Conservation (phyloP, 1,140 invertebrate species). For the Drosophila virilis region DNA sequence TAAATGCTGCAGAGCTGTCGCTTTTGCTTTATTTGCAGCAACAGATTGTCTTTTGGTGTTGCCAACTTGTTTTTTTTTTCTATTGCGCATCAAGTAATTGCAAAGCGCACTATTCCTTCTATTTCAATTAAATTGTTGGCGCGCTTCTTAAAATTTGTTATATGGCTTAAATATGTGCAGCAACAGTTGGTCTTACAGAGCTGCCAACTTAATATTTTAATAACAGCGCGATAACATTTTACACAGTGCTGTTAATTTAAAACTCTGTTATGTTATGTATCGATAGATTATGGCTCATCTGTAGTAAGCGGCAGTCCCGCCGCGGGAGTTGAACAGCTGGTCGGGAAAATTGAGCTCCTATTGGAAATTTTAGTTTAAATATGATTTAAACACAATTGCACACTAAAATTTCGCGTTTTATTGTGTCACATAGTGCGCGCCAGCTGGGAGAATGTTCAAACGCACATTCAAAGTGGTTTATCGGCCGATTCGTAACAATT, state of each 20-base stretch:
- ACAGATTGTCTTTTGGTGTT: conserved; percentile 12
- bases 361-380: conserved; percentile 37
- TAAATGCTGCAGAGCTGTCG: background rate
- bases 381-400: conserved; percentile 46
- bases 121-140: no score
- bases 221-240: no score
- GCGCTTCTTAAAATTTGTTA: no score
- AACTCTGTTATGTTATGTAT: background rate
- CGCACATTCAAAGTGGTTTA: conserved; percentile 82
- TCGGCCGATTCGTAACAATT: conserved; percentile 77
- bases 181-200: conserved; percentile 3
- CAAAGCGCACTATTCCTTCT: no score
- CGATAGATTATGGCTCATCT: background rate
- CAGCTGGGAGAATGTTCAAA: conserved; percentile 71
- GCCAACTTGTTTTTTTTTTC: conserved; percentile 11
- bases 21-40: no score
- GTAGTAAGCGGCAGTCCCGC: conserved; percentile 21
- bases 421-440: conserved; percentile 16
- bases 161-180: no score
- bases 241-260: no score
- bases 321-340: conserved; percentile 34
- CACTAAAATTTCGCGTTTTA: conserved; percentile 12
- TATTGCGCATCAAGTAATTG: no score
- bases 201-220: conserved; percentile 1
- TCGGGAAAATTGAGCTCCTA: conserved; percentile 11